Evolutionary conservation across 1,140 invertebrate genomes (phyloP), one percentile per base, ranked within the genome.

Genomic region (Anthonomus grandis): DNA sequence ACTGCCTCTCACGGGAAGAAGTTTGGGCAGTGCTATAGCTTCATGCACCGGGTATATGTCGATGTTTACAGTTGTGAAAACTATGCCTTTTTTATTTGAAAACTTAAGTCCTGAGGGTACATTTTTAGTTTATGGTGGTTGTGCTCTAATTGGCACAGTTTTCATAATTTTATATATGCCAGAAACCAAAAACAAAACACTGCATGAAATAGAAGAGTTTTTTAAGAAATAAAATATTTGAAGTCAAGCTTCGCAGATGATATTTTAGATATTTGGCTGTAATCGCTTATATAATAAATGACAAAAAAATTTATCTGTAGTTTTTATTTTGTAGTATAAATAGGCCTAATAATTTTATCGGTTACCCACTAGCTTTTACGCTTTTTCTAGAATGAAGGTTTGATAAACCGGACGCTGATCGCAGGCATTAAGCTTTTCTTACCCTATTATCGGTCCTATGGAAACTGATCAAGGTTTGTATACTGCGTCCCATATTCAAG

Each of bases 121-220:
- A 13, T 92, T 90, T 76, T 78, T 81, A 44, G 62, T 85, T 51
- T 92, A 87, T 68, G 83, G 84, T 18, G 69, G 74, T 1, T 70
- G 88, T 51, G 81, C 85, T 12, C 68, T 85, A 2, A 6, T 84
- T 22, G 86, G 87, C 2, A 79, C 83, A 4, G 64, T 83, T 10
- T 76, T 87, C 23, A 69, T 89, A 36, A 82, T 79, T 49, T 76
- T 84, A 23, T 81, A 83, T 51, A 68, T 93, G 18, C 89, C 90
- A 5, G 89, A 93, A 75, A 93, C 89, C 0, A 89, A 86, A 73
- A 86, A 87, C 8, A 86, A 83, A 62, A 84, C 81, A 17, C 74
- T 92, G 46, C 82, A 89, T 66, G 87, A 92, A 67, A 89, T 92
- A 51, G 82, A 85, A 65, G 77, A 78, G 25, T 71, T 70, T 36